Conservation (phyloP, 1,140 invertebrate genomes). For the Nephila pilipes region DNA sequence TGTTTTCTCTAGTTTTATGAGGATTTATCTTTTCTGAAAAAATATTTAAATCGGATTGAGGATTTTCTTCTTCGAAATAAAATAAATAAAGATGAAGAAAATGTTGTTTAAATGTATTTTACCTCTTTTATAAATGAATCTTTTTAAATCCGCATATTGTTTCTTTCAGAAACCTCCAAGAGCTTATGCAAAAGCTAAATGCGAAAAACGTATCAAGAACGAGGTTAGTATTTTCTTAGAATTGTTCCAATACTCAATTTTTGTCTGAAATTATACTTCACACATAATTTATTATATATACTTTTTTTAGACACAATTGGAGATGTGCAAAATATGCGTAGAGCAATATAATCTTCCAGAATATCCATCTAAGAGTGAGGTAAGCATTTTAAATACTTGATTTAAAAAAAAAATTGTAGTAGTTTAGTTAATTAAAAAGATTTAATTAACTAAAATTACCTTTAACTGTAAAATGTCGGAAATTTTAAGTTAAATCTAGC, state of each 20-base stretch:
- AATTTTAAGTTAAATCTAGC: too few relatives aligned
- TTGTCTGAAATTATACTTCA: not conserved
- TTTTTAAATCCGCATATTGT: not conserved
- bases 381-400: not conserved
- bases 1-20: too few relatives aligned
- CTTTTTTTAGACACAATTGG: not conserved
- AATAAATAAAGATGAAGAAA: too few relatives aligned
- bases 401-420: too few relatives aligned
- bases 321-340: slow-evolving; percentile 39
- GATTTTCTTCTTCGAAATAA: too few relatives aligned
- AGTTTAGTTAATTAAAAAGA: too few relatives aligned
- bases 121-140: too few relatives aligned
- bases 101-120: too few relatives aligned
- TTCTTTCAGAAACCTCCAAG: slow-evolving; percentile 47
- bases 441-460: too few relatives aligned
- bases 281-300: not conserved
- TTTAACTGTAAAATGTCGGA: too few relatives aligned
- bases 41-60: too few relatives aligned
- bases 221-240: slow-evolving; percentile 23
- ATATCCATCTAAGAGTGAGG: slow-evolving; percentile 49
- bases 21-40: too few relatives aligned
- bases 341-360: slow-evolving; percentile 39
- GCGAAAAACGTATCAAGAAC: slow-evolving; percentile 49
- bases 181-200: slow-evolving; percentile 53
- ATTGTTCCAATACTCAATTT: not conserved